These are phyloP conservation scores for Odontomyia ornata DNA, from an alignment of 2,888 invertebrate species.

Conservation along the genomic window DNA sequence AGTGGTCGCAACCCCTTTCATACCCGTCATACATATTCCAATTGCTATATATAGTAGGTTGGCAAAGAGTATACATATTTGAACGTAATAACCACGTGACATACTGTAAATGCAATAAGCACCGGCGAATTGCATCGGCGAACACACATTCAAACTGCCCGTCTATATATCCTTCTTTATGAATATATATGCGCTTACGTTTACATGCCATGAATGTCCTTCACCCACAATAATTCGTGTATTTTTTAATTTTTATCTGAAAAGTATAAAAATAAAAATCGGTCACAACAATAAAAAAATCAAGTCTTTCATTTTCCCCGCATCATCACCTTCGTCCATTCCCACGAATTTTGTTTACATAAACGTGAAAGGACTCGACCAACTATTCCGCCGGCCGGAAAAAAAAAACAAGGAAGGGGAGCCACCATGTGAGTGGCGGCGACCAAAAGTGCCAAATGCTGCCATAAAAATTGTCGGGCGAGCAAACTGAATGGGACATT, in stretches of 20 bases:
- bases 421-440: neutral
- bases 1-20: slow-evolving; percentile 18
- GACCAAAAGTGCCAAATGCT: slow-evolving; percentile 28
- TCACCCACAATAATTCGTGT: slow-evolving; percentile 49
- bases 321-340: slow-evolving; percentile 1
- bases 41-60: neutral
- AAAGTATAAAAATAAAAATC: slow-evolving; percentile 42
- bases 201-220: slow-evolving; percentile 46
- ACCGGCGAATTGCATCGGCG: slow-evolving; percentile 35
- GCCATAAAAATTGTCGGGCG: neutral
- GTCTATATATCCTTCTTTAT: slow-evolving; percentile 5
- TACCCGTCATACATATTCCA: neutral
- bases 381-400: neutral
- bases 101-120: slow-evolving; percentile 34
- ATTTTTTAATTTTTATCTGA: slow-evolving; percentile 46
- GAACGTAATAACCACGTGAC: slow-evolving; percentile 38
- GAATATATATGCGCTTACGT: slow-evolving; percentile 42
- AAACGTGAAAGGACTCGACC: slow-evolving; percentile 13
- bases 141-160: neutral
- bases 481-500: slow-evolving; percentile 19
- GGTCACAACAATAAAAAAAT: slow-evolving; percentile 35
- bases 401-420: neutral
- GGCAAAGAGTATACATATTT: slow-evolving; percentile 14
- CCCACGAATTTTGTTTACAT: slow-evolving; percentile 12
- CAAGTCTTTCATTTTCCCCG: neutral